Conservation (phyloP, 2,113 vertebrate genomes). For the Nesogale talazaci region DNA sequence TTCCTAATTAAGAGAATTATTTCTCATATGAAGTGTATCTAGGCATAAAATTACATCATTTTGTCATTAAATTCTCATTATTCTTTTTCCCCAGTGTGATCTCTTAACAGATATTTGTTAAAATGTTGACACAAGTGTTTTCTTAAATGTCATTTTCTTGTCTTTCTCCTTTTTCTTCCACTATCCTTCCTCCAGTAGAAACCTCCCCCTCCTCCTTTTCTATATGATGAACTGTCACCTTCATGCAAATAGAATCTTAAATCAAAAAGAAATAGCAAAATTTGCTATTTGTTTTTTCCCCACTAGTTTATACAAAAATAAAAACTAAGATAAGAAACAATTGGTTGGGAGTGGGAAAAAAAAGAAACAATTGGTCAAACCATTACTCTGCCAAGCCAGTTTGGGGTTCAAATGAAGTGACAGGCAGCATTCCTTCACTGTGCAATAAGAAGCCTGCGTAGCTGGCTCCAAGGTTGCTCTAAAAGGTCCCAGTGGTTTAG, state of each 20-base stretch:
- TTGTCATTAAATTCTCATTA: constrained; percentile 71
- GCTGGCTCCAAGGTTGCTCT: neutral
- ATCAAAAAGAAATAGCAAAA: neutral
- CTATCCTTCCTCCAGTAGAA: neutral
- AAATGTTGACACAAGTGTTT: constrained; percentile 29
- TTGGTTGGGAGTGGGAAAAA: too few species aligned
- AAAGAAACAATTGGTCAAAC: neutral
- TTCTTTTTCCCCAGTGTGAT: constrained; percentile 45
- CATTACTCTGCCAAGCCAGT: neutral
- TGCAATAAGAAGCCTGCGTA: fast-evolving
- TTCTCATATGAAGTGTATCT: constrained; percentile 55
- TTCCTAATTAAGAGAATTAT: constrained; percentile 68
- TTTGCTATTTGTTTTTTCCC: neutral
- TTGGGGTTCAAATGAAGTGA: neutral
- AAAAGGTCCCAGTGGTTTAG: too few species aligned
- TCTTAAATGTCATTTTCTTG: neutral
- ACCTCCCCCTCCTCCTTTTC: neutral
- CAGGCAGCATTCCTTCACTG: fast-evolving
- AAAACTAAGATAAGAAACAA: neutral
- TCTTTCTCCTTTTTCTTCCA: neutral
- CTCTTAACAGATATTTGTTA: constrained; percentile 42
- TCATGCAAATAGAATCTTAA: neutral
- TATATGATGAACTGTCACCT: neutral
- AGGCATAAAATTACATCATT: constrained; percentile 72
- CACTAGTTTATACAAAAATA: neutral